phyloP scores from a whole-genome alignment of 2,797 vertebrate genomes.

The Propithecus deckenii region DNA sequence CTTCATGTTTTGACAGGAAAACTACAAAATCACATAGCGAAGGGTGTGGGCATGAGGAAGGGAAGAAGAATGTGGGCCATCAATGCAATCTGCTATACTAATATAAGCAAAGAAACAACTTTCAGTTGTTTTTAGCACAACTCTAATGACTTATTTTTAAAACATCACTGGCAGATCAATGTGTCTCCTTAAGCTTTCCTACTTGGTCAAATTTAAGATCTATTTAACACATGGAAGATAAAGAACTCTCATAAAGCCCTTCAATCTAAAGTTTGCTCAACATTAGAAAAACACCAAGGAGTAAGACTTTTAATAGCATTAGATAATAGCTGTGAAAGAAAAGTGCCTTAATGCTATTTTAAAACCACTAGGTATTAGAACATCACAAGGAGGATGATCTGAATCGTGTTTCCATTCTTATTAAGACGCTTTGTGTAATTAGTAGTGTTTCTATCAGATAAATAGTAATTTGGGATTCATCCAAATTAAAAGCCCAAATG shows the following conservation, averaged over 20 bases:
- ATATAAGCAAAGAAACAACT: not conserved
- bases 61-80: not conserved
- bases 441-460: constrained; percentile 86
- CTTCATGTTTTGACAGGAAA: not conserved
- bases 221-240: not conserved
- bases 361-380: constrained; percentile 75
- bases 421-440: constrained; percentile 87
- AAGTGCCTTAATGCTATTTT: constrained; percentile 69
- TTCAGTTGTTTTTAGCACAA: not conserved
- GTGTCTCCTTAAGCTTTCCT: constrained; percentile 21
- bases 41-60: not conserved
- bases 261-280: constrained; percentile 11
- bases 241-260: not conserved
- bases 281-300: constrained; percentile 19
- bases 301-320: constrained; percentile 31
- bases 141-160: constrained; percentile 25
- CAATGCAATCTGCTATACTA: not conserved
- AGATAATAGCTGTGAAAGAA: constrained; percentile 52
- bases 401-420: constrained; percentile 86
- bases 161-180: not conserved
- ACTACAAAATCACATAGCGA: not conserved
- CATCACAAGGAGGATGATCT: constrained; percentile 83
- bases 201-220: constrained; percentile 27
- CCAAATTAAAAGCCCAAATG: constrained; percentile 89
- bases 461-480: constrained; percentile 89